Conservation (phyloP, 1,140 invertebrate species). For the Neodiprion pinetum region DNA sequence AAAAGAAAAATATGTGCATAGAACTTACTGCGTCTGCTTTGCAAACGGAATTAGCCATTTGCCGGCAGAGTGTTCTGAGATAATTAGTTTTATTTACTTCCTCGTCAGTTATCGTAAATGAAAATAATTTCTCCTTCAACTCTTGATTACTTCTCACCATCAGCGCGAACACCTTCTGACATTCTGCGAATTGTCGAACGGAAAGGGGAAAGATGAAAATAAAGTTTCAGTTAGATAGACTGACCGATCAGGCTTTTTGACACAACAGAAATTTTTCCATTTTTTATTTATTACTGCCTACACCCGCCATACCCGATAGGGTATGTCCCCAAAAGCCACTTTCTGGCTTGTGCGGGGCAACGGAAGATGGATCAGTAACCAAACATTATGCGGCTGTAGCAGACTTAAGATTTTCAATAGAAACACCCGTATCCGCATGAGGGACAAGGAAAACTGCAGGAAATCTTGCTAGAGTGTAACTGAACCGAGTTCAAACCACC, state of each 20-base stretch:
- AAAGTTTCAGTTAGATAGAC: conserved; percentile 16
- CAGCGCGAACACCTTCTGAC: conserved; percentile 87
- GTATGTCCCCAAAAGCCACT: too few species aligned
- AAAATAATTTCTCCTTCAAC: conserved; percentile 86
- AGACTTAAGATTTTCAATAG: too few species aligned
- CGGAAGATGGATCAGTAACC: not conserved
- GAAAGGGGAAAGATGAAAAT: conserved; percentile 15
- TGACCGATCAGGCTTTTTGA: not conserved
- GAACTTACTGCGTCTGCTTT: conserved; percentile 79
- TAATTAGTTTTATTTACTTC: conserved; percentile 81
- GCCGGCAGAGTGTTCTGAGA: conserved; percentile 81
- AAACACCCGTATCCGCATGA: too few species aligned
- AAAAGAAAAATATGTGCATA: conserved; percentile 5
- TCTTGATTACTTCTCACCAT: conserved; percentile 84
- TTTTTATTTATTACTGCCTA: too few species aligned
- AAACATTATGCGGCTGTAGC: conserved; percentile 11
- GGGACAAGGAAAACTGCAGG: too few species aligned
- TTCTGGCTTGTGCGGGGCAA: too few species aligned
- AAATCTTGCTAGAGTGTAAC: too few species aligned
- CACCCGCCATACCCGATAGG: too few species aligned
- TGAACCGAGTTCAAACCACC: too few species aligned
- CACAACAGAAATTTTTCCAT: conserved; percentile 8
- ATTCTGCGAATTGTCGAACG: conserved; percentile 67
- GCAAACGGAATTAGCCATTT: conserved; percentile 87
- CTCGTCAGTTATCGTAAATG: conserved; percentile 84